Percentiles rank a stretch among this genome's conserved stretches.
These are phyloP conservation scores for Caenorhabditis sp. DNA, from an alignment of 2,888 invertebrate genomes.

Conservation along the genomic window DNA sequence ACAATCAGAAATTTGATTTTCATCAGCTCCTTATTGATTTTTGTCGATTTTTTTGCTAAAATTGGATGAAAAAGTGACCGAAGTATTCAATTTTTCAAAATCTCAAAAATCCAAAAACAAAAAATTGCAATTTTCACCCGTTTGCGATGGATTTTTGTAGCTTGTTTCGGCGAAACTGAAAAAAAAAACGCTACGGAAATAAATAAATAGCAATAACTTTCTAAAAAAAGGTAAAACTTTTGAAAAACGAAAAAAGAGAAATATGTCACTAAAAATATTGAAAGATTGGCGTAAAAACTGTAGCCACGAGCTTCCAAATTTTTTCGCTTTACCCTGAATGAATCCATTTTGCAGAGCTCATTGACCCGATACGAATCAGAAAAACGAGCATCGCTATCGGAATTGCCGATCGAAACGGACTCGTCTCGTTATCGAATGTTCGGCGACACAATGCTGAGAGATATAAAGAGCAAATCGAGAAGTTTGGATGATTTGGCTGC, in stretches of 20 bases:
- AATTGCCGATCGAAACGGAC: constrained; percentile 60
- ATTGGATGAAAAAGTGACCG: no score
- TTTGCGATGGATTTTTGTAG: neutral
- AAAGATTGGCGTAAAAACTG: no score
- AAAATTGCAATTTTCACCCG: neutral
- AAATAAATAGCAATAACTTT: no score
- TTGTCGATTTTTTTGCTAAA: no score
- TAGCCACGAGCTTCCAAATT: no score
- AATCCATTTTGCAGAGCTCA: constrained; percentile 45
- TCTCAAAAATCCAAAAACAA: no score
- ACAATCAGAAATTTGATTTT: no score
- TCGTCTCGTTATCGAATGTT: constrained; percentile 67
- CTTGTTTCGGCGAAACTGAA: neutral
- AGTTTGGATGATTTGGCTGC: constrained; percentile 71
- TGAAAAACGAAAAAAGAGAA: no score
- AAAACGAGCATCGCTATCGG: constrained; percentile 64
- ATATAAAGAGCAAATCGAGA: constrained; percentile 62
- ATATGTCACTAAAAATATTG: no score
- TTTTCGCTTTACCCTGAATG: no score
- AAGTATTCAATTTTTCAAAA: neutral
- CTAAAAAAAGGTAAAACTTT: no score
- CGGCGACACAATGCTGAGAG: constrained; percentile 73
- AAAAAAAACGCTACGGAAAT: neutral
- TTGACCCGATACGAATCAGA: constrained; percentile 54
- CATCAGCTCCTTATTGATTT: no score